phyloP scores from a whole-genome alignment of 2,113 vertebrate species.

The Leptobrachium ailaonicum region DNA sequence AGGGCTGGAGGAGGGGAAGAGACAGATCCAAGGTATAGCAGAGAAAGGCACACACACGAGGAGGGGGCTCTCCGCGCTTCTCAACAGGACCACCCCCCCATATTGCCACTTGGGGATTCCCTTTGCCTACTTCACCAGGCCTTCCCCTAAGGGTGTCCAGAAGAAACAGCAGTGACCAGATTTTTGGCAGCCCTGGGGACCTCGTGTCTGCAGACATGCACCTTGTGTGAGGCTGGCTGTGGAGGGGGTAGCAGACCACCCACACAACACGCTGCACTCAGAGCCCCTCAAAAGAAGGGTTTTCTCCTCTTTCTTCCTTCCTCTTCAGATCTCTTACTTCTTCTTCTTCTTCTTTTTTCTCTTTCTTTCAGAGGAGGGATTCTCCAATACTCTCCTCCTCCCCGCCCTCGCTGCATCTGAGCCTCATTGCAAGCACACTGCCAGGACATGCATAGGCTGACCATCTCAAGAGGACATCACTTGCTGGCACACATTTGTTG shows the following conservation, averaged over 20 bases:
- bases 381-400: not conserved
- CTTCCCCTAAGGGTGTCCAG: too few species aligned
- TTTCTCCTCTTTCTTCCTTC: too few species aligned
- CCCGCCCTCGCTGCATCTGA: not conserved
- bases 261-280: too few species aligned
- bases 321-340: too few species aligned
- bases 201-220: not conserved
- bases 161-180: not conserved
- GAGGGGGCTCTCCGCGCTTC: not conserved
- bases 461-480: not conserved
- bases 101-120: not conserved
- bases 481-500: conserved; percentile 20
- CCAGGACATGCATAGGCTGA: not conserved
- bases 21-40: too few species aligned
- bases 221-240: not conserved
- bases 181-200: not conserved
- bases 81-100: not conserved
- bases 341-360: too few species aligned
- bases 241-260: too few species aligned
- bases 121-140: not conserved
- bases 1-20: conserved; percentile 9
- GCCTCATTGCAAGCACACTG: not conserved
- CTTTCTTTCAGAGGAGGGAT: not conserved
- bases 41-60: not conserved
- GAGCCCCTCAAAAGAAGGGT: too few species aligned